A percentile compares a stretch with the other conserved stretches of the same genome.
Evolutionary conservation across 2,888 invertebrate genomes (phyloP).

Genomic region (Chalcosyrphus nemorum): DNA sequence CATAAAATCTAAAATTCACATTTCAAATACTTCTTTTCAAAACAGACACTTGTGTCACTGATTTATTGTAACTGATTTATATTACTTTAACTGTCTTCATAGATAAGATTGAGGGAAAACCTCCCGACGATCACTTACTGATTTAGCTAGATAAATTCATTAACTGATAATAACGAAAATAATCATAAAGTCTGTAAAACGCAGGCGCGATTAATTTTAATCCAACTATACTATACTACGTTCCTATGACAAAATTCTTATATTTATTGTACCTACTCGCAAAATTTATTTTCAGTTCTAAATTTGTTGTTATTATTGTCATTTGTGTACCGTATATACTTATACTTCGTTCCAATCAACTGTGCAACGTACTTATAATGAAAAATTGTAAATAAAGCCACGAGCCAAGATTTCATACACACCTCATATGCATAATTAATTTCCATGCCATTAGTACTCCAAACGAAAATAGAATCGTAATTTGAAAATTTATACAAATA

Average conservation of each 20-base stretch:
- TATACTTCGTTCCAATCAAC: background rate
- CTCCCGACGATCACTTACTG: background rate
- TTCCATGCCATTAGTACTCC: slow-evolving; percentile 53
- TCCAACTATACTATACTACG: background rate
- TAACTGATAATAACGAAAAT: background rate
- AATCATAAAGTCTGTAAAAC: background rate
- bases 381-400: slow-evolving; percentile 31
- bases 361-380: background rate
- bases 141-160: background rate
- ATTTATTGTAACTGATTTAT: background rate
- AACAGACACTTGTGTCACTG: background rate
- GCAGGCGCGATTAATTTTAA: background rate
- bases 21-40: background rate
- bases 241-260: background rate
- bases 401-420: slow-evolving; percentile 49
- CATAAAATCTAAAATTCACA: too few relatives aligned
- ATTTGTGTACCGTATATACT: background rate
- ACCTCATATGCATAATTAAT: slow-evolving; percentile 67
- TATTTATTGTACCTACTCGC: background rate
- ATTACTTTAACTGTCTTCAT: background rate
- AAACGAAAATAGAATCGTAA: slow-evolving; percentile 47
- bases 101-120: background rate
- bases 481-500: slow-evolving; percentile 49
- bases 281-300: background rate
- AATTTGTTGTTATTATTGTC: slow-evolving; percentile 20